Conservation (phyloP, 2,888 invertebrate species). For the Steromphala cineraria region DNA sequence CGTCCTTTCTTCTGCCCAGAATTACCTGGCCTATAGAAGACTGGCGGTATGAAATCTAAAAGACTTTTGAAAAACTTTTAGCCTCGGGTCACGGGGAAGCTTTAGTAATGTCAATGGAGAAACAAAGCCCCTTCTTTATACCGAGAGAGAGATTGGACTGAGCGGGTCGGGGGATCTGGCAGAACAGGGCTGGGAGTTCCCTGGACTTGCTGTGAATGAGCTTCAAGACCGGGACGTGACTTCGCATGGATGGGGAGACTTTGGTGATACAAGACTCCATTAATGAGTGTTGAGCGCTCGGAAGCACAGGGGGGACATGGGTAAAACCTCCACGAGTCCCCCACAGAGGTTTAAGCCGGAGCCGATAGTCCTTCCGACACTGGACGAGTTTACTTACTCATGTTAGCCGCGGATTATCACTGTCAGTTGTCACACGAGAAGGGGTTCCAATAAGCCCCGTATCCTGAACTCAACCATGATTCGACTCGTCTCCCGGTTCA, state of each 20-base stretch:
- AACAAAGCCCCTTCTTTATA: slow-evolving; percentile 24
- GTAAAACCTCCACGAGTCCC: background rate
- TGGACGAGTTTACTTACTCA: slow-evolving; percentile 19
- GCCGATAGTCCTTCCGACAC: background rate
- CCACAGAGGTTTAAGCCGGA: slow-evolving; percentile 19
- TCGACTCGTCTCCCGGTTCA: background rate
- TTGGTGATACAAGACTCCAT: slow-evolving; percentile 29
- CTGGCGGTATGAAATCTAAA: slow-evolving; percentile 9
- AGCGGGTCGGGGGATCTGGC: slow-evolving; percentile 10
- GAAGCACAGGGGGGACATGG: background rate
- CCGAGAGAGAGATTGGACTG: background rate
- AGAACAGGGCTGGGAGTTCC: background rate
- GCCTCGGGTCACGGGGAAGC: slow-evolving; percentile 21
- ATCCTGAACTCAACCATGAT: background rate
- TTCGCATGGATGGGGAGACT: slow-evolving; percentile 27
- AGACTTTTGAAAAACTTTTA: slow-evolving; percentile 23
- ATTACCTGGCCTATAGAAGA: slow-evolving; percentile 5
- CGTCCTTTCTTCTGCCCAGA: background rate
- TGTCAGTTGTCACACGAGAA: background rate
- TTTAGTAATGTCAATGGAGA: slow-evolving; percentile 19
- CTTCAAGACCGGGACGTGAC: slow-evolving; percentile 27
- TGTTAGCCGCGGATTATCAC: slow-evolving; percentile 20
- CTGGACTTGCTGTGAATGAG: slow-evolving; percentile 21
- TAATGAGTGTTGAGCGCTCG: slow-evolving; percentile 21
- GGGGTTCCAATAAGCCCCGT: background rate